A percentile compares a stretch with the other conserved stretches of the same genome.
These are phyloP conservation scores for Cheilosia soror DNA, from an alignment of 2,888 invertebrate species.

Conservation along the genomic window DNA sequence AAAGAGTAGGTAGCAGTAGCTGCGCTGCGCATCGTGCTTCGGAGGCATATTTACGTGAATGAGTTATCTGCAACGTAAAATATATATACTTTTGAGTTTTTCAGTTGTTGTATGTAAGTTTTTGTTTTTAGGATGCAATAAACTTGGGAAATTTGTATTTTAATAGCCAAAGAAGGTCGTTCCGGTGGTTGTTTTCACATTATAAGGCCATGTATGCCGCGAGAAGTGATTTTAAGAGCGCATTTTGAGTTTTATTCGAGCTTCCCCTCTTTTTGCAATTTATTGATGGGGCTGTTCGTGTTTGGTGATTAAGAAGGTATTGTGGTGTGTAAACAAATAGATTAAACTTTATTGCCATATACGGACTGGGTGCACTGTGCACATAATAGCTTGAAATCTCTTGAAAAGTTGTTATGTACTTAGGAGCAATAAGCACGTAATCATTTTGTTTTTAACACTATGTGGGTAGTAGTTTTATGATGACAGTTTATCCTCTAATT, in stretches of 20 bases:
- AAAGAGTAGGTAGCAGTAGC: conserved; percentile 32
- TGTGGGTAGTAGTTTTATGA: not conserved
- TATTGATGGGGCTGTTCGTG: conserved; percentile 20
- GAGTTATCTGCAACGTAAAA: conserved; percentile 26
- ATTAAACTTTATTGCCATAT: conserved; percentile 2
- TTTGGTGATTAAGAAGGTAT: not conserved
- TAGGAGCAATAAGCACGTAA: not conserved
- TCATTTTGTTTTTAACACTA: not conserved
- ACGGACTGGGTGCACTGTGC: not conserved
- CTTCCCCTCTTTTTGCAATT: conserved; percentile 33
- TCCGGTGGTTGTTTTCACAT: conserved; percentile 65
- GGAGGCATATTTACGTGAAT: conserved; percentile 41
- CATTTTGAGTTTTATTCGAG: conserved; percentile 41
- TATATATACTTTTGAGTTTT: not conserved
- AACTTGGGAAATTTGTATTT: conserved; percentile 56
- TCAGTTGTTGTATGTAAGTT: conserved; percentile 2
- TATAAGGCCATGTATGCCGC: conserved; percentile 41
- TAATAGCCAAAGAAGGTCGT: conserved; percentile 61
- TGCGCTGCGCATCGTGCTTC: conserved; percentile 1
- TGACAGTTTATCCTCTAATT: not conserved
- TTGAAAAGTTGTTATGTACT: not conserved
- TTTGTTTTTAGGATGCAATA: conserved; percentile 37
- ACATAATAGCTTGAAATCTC: not conserved
- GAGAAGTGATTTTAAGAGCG: conserved; percentile 52
- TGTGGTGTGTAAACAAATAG: conserved; percentile 34